A percentile compares a stretch with the other conserved stretches of the same genome.
Evolutionary conservation across 2,797 vertebrate genomes (phyloP).

Genomic region (Neostethus bicornis): DNA sequence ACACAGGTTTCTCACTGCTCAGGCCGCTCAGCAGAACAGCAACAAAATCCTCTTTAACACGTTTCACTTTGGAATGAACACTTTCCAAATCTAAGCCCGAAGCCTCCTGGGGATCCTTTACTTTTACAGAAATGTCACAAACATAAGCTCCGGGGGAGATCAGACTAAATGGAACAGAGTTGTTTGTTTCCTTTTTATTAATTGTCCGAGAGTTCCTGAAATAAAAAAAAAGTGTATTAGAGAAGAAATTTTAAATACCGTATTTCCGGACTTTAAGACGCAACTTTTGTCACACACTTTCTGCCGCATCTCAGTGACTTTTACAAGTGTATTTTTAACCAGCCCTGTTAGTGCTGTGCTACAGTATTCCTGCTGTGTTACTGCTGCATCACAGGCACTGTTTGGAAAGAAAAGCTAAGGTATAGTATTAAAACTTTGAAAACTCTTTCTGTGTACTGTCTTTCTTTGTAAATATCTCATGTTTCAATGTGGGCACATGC

Average conservation of each 20-base stretch:
- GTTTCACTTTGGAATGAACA: constrained; percentile 57
- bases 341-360: too few species aligned
- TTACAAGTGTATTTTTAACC: too few species aligned
- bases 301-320: too few species aligned
- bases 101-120: constrained; percentile 72
- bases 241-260: neutral
- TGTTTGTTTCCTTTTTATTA: constrained; percentile 72
- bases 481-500: too few species aligned
- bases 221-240: neutral
- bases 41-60: constrained; percentile 56
- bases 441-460: too few species aligned
- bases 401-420: too few species aligned
- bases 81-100: constrained; percentile 66
- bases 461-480: too few species aligned
- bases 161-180: constrained; percentile 75
- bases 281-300: too few species aligned
- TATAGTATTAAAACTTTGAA: too few species aligned
- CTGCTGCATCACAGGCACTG: too few species aligned
- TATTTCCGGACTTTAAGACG: too few species aligned
- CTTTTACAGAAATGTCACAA: constrained; percentile 60
- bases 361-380: too few species aligned
- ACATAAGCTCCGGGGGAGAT: constrained; percentile 59
- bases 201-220: constrained; percentile 63
- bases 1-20: constrained; percentile 65
- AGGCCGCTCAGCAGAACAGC: constrained; percentile 57